Evolutionary conservation across 2,113 vertebrate genomes (phyloP), one percentile per base, ranked within the genome.

Genomic region (Dasyurus viverrinus): DNA sequence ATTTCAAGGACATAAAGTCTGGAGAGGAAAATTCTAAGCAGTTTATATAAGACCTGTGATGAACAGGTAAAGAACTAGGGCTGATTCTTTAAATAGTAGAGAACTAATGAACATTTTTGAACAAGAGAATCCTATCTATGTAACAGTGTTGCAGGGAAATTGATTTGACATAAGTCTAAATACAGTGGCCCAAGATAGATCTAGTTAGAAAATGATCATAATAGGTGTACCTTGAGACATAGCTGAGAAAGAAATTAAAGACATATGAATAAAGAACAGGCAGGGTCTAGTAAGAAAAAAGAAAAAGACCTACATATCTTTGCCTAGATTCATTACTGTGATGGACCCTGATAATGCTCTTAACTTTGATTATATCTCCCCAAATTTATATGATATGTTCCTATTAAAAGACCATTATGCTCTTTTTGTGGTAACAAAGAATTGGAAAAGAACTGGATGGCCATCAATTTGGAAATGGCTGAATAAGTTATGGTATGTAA

Each of bases 301-400:
- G n/a, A 68, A 90, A 89, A n/a, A 54, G 93, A 54, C 93, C 48
- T 26, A 90, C 54, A 93, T 14, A 54, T 8, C 6, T 25, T 68
- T 91, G 89, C 92, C 76, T 94, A 36, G 90, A 93, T 93, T 90
- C 93, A 26, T 95, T 57, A 50, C 94, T 92, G 24, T 30, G 16
- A 27, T 16, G 16, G 57, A 94, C 22, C 24, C 47, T 25, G 76
- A 26, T 54, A 27, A 60, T 96, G 0, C 50, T 92, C 3, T 90
- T 90, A 89, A 42, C 55, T 93, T 94, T 89, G 54, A 46, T 90
- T 46, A 27, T 57, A 93, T 76, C 93, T 92, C 48, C 95, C 24
- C 50, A 53, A 0, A 90, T 94, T 90, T 8, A 23, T 9, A 42
- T 53, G 57, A 14, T 90, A 42, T 93, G 12, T 90, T 93, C 42